phyloP scores from a whole-genome alignment of 2,113 vertebrate species.

The Myiagra hebetior region DNA sequence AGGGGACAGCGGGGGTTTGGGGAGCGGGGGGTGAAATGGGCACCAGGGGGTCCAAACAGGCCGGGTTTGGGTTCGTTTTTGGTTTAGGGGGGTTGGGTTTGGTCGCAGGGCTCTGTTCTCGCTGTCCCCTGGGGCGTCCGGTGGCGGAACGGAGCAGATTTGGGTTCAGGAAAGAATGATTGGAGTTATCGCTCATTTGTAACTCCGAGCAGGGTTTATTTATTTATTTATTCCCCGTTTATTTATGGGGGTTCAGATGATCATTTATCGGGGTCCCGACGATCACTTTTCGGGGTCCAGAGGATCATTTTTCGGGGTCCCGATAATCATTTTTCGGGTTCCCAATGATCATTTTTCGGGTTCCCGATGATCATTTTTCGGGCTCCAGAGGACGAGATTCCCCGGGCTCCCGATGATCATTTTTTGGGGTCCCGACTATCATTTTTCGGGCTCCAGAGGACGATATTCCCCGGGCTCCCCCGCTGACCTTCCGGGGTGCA shows the following conservation, averaged over 20 bases:
- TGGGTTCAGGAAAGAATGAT: neutral
- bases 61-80: neutral
- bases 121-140: fast-evolving
- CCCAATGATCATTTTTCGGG: no score
- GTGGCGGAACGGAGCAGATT: fast-evolving
- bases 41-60: no score
- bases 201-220: neutral
- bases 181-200: fast-evolving
- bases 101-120: neutral
- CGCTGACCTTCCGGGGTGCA: fast-evolving
- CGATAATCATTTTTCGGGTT: fast-evolving
- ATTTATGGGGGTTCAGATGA: fast-evolving
- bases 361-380: fast-evolving
- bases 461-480: neutral
- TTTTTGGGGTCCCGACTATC: no score
- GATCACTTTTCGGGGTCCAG: fast-evolving
- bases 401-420: no score
- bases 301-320: fast-evolving
- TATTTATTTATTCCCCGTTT: no score
- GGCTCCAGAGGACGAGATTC: fast-evolving
- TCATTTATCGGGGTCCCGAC: fast-evolving
- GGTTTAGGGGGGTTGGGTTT: neutral
- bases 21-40: no score
- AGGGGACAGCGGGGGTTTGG: no score
- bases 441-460: fast-evolving